phyloP scores from a whole-genome alignment of 2,888 invertebrate species.

The Rotaria macrura region DNA sequence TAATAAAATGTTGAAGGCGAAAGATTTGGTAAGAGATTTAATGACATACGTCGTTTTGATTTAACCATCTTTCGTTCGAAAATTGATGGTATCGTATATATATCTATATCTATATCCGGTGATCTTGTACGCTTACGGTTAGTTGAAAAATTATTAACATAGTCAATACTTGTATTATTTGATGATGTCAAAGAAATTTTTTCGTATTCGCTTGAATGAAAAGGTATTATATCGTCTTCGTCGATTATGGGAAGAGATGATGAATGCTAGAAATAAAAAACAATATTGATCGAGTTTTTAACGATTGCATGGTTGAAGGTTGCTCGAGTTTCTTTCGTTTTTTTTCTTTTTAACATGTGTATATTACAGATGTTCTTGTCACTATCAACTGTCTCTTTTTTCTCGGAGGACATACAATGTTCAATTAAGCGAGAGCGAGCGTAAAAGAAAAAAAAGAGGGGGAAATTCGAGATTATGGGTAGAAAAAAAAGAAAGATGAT shows the following conservation, averaged over 20 bases:
- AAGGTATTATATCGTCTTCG: conserved; percentile 1
- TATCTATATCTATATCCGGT: not conserved
- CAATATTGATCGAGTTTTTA: not conserved
- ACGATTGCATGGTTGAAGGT: not conserved
- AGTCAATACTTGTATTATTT: not conserved
- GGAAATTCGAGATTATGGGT: not conserved
- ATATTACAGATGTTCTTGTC: not conserved
- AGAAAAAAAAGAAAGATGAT: not conserved
- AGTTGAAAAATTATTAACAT: not conserved
- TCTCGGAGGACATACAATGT: not conserved
- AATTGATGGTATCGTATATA: not conserved
- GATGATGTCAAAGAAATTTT: not conserved
- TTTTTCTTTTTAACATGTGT: not conserved
- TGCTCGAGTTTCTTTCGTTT: not conserved
- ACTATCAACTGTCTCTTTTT: not conserved
- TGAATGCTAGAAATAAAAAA: not conserved
- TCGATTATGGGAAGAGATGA: not conserved
- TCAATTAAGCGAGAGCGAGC: not conserved
- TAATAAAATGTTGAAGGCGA: not conserved
- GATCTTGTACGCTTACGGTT: conserved; percentile 5
- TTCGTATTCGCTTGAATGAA: conserved; percentile 7
- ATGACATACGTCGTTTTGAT: not conserved
- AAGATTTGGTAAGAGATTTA: not conserved
- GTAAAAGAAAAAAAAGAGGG: not conserved
- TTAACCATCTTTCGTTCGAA: not conserved